phyloP scores from a whole-genome alignment of 2,888 invertebrate genomes.

The Scaptomyza polygonia region DNA sequence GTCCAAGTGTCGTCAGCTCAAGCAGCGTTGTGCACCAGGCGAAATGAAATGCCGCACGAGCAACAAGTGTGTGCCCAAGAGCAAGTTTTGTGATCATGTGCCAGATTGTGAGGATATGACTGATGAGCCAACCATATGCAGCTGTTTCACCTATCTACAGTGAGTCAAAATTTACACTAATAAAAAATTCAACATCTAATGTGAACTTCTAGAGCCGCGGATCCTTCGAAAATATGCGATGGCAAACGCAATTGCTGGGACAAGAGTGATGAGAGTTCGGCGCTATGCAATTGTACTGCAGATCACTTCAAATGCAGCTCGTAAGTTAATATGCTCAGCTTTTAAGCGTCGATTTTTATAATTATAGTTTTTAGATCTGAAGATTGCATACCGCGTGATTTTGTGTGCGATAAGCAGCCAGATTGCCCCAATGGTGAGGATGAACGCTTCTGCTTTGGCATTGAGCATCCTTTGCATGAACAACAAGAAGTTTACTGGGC shows the following conservation, averaged over 20 bases:
- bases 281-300: constrained; percentile 87
- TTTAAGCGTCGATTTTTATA: neutral
- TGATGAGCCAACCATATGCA: constrained; percentile 89
- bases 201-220: constrained; percentile 85
- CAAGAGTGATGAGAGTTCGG: constrained; percentile 90
- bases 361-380: constrained; percentile 72
- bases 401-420: constrained; percentile 90
- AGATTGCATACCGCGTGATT: constrained; percentile 89
- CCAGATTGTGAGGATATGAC: constrained; percentile 89
- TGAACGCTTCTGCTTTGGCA: constrained; percentile 87
- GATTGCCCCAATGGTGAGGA: constrained; percentile 92
- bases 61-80: constrained; percentile 89
- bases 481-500: constrained; percentile 28
- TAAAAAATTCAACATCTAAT: neutral
- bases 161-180: constrained; percentile 44
- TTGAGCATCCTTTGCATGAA: constrained; percentile 82
- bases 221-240: constrained; percentile 90
- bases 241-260: constrained; percentile 91
- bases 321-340: constrained; percentile 81
- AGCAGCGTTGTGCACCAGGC: constrained; percentile 85
- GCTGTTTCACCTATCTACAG: constrained; percentile 88
- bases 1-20: constrained; percentile 70
- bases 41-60: constrained; percentile 88
- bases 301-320: constrained; percentile 85
- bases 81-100: constrained; percentile 88